These are phyloP conservation scores for Calonectris borealis DNA, from an alignment of 2,113 vertebrate species.

Conservation along the genomic window DNA sequence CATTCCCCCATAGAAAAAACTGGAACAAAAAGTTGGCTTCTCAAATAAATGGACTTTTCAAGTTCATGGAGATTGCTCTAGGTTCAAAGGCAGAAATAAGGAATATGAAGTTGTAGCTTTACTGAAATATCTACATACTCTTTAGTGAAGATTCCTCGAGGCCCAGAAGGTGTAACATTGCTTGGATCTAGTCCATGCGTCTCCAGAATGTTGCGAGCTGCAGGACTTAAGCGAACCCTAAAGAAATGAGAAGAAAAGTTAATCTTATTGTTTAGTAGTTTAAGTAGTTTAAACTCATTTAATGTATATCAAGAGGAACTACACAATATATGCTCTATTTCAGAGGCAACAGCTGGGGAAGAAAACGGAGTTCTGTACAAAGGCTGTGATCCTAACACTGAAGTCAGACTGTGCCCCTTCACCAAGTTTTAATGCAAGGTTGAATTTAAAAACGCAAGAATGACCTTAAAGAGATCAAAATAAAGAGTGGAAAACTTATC, in stretches of 20 bases:
- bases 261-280: too few relatives aligned
- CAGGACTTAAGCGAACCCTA: slow-evolving; percentile 92
- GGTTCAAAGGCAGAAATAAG: neutral
- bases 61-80: neutral
- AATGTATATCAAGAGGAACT: neutral
- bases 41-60: neutral
- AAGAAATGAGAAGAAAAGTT: neutral
- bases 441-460: neutral
- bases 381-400: neutral
- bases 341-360: neutral
- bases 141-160: slow-evolving; percentile 92
- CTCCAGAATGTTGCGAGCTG: slow-evolving; percentile 90
- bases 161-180: slow-evolving; percentile 82
- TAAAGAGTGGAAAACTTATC: neutral
- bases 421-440: neutral
- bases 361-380: neutral
- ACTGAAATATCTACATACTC: slow-evolving; percentile 82
- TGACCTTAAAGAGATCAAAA: neutral
- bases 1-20: neutral
- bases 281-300: too few relatives aligned
- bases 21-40: neutral
- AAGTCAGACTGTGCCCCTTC: neutral
- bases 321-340: neutral
- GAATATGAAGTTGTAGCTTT: neutral
- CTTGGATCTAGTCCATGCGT: slow-evolving; percentile 83